A percentile compares a stretch with the other conserved stretches of the same genome.
These are phyloP conservation scores for Muschampia plurimacula DNA, from an alignment of 2,888 invertebrate genomes.

Conservation along the genomic window DNA sequence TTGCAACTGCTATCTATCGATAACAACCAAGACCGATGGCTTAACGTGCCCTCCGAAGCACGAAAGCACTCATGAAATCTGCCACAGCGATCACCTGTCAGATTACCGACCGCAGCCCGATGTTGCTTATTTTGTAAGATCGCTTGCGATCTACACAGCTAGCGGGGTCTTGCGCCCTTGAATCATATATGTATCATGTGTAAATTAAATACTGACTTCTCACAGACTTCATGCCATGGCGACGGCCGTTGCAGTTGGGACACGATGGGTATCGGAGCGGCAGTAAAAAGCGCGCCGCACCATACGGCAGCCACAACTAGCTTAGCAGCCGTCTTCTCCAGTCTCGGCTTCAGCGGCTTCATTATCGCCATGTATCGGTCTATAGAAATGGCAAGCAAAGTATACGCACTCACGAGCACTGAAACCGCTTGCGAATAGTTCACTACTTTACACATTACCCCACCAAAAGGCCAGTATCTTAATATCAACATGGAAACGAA, in stretches of 20 bases:
- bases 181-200: not conserved
- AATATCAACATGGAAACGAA: conserved; percentile 92
- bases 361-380: conserved; percentile 94
- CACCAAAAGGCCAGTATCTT: conserved; percentile 95
- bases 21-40: no score
- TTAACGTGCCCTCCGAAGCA: no score
- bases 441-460: conserved; percentile 92
- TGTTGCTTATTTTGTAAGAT: no score
- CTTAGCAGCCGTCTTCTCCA: conserved; percentile 87
- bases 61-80: no score
- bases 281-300: conserved; percentile 89
- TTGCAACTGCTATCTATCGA: no score
- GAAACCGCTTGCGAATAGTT: conserved; percentile 93
- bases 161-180: no score
- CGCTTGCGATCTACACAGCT: no score
- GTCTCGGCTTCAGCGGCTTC: conserved; percentile 91
- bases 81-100: no score
- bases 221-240: conserved; percentile 83
- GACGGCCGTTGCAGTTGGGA: conserved; percentile 86
- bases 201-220: conserved; percentile 75
- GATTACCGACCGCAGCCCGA: no score
- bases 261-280: conserved; percentile 90
- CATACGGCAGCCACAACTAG: conserved; percentile 88
- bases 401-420: conserved; percentile 94
- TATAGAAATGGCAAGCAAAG: conserved; percentile 92